Evolutionary conservation across 2,113 vertebrate species (phyloP).

Genomic region (Todiramphus chloris): DNA sequence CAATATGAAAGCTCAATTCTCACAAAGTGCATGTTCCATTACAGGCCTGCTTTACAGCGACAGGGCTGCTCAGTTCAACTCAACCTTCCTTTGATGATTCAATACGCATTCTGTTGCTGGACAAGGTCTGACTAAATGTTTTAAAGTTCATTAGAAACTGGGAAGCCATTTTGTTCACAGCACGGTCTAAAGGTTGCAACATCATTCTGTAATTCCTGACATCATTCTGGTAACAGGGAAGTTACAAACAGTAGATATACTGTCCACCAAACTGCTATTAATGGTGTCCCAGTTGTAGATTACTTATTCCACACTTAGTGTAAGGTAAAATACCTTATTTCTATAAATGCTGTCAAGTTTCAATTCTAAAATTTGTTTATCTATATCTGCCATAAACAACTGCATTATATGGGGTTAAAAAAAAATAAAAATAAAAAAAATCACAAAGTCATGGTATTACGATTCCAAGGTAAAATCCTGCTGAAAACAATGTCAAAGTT

Average conservation of each 20-base stretch:
- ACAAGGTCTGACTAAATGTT: background rate
- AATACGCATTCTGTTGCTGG: fast-evolving
- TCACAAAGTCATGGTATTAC: background rate
- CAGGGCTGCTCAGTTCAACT: background rate
- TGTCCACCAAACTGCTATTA: background rate
- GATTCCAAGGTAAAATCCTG: background rate
- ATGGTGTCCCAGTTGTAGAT: background rate
- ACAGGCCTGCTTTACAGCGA: too few species aligned
- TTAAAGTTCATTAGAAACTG: background rate
- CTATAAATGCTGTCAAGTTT: background rate
- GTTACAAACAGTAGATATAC: background rate
- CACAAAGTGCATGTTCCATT: background rate
- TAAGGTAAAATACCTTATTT: background rate
- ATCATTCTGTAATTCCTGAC: background rate
- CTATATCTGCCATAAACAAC: background rate
- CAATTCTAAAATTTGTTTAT: background rate
- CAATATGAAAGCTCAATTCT: background rate
- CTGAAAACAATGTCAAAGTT: background rate
- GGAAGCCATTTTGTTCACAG: background rate
- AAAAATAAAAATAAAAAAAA: background rate
- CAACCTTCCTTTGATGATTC: background rate
- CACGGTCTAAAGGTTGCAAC: background rate
- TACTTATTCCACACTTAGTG: background rate
- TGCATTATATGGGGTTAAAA: background rate
- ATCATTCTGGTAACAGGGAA: background rate